Evolutionary conservation across 2,113 vertebrate species (phyloP).

Genomic region (Rutilus rutilus): DNA sequence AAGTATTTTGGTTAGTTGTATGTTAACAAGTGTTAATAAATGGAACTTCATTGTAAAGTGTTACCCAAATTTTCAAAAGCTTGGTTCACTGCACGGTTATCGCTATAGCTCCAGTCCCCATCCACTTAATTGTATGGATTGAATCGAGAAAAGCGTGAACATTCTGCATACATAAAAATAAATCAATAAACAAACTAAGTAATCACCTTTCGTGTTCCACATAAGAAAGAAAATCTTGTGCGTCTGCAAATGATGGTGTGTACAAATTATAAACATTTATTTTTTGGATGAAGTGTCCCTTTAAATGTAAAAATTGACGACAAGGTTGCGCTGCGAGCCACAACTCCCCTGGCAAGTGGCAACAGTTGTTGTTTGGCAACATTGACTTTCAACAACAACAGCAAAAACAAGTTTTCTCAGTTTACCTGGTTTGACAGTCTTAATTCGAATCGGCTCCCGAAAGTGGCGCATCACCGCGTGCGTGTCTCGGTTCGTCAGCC

Average conservation of each 20-base stretch:
- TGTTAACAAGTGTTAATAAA: no score
- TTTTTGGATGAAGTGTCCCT: background rate
- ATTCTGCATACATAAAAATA: background rate
- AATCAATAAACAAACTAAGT: background rate
- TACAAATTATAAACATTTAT: background rate
- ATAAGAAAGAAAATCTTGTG: background rate
- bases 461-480: constrained; percentile 94
- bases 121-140: background rate
- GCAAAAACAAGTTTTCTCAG: constrained; percentile 23
- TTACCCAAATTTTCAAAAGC: no score
- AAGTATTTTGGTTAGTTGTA: no score
- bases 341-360: background rate
- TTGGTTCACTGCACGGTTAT: no score
- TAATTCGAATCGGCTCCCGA: constrained; percentile 89
- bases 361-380: background rate
- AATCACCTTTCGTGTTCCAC: background rate
- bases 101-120: background rate
- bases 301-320: background rate
- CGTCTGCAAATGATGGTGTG: background rate
- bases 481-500: constrained; percentile 92
- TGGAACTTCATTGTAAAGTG: no score
- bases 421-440: constrained; percentile 92
- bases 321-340: background rate
- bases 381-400: background rate
- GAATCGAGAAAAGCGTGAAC: background rate